Percentiles rank a stretch among this genome's conserved stretches.
These are phyloP conservation scores for Zhengitettix transpicula DNA, from an alignment of 2,888 invertebrate species.

Conservation along the genomic window DNA sequence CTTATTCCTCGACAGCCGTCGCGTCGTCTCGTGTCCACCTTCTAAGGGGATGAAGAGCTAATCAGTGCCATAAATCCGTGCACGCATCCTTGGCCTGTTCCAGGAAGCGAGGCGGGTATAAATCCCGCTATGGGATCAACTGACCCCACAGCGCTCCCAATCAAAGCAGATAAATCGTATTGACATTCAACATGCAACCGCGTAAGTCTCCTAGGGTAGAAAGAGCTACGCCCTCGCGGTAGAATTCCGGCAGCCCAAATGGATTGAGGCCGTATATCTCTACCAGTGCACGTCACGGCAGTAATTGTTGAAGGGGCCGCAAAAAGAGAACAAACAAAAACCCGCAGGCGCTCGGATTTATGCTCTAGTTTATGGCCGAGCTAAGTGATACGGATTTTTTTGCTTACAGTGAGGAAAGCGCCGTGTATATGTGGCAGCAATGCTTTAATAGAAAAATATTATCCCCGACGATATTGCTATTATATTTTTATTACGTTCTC, in stretches of 20 bases:
- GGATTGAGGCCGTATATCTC: not conserved
- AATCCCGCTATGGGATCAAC: too few relatives aligned
- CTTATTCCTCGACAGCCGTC: too few relatives aligned
- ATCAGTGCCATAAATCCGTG: too few relatives aligned
- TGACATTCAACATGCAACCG: conserved; percentile 1
- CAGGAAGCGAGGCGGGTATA: too few relatives aligned
- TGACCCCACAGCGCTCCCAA: not conserved
- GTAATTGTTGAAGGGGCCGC: not conserved
- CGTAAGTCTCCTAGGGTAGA: too few relatives aligned
- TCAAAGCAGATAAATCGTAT: conserved; percentile 4
- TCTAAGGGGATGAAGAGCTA: too few relatives aligned
- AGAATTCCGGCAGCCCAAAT: not conserved
- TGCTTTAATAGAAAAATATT: not conserved
- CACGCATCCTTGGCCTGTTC: too few relatives aligned
- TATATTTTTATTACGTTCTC: not conserved
- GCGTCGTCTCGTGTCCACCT: too few relatives aligned
- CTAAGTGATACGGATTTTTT: not conserved
- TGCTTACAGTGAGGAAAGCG: not conserved
- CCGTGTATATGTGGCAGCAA: not conserved
- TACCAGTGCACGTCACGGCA: not conserved
- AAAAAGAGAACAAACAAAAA: not conserved
- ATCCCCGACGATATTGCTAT: not conserved
- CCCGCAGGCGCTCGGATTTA: not conserved
- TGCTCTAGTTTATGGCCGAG: not conserved
- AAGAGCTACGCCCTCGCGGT: not conserved